These are phyloP conservation scores for Enteromius anoplus DNA, from an alignment of 2,797 vertebrate genomes.

Conservation along the genomic window DNA sequence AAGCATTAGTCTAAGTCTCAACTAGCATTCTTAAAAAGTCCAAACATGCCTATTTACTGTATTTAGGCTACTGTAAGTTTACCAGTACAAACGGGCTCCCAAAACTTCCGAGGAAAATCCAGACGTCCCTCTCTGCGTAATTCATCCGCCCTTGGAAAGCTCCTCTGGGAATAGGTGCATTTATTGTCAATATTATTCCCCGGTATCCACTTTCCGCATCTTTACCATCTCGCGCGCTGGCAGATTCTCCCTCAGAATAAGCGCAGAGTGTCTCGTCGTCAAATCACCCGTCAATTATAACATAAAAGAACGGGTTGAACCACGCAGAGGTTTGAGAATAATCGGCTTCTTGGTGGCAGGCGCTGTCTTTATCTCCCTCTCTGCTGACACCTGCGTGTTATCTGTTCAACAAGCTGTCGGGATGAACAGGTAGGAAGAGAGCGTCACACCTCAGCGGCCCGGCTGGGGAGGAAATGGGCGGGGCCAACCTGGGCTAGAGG, in stretches of 20 bases:
- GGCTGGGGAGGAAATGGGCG: slow-evolving; percentile 22
- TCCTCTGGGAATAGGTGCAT: slow-evolving; percentile 15
- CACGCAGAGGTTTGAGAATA: slow-evolving; percentile 43
- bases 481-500: slow-evolving; percentile 7
- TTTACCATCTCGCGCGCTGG: background rate
- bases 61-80: background rate
- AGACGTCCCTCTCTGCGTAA: slow-evolving; percentile 14
- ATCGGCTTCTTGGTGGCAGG: slow-evolving; percentile 53
- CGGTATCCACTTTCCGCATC: background rate
- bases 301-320: slow-evolving; percentile 20
- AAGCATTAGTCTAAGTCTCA: background rate
- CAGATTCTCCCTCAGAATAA: background rate
- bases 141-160: slow-evolving; percentile 15
- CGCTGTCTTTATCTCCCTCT: slow-evolving; percentile 32
- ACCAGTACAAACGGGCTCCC: background rate
- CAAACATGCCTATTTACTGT: background rate
- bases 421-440: slow-evolving; percentile 23
- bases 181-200: slow-evolving; percentile 22
- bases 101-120: slow-evolving; percentile 11
- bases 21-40: background rate
- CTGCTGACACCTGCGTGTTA: slow-evolving; percentile 49
- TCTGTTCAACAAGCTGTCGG: slow-evolving; percentile 25
- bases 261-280: background rate
- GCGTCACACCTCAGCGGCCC: slow-evolving; percentile 27
- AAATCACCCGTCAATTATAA: slow-evolving; percentile 11